Conservation (phyloP, 2,797 vertebrate genomes). For the Australoheros facetus region DNA sequence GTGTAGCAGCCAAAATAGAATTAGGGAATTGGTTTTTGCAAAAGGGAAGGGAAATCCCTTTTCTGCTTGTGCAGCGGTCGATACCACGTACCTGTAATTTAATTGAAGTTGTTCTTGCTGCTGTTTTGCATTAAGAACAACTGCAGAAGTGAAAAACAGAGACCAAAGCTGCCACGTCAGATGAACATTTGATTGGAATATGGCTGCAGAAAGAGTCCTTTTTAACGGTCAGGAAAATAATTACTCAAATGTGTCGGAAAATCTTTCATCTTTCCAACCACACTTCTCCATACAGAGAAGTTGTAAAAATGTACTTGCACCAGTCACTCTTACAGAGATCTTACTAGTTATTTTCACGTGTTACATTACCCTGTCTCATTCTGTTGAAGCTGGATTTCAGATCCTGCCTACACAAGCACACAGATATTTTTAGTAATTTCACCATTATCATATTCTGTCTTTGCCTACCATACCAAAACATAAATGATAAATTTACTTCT, state of each 20-base stretch:
- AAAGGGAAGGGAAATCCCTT: constrained; percentile 30
- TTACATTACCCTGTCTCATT: constrained; percentile 38
- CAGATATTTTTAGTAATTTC: constrained; percentile 2
- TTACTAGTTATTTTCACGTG: constrained; percentile 47
- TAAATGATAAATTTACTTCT: neutral
- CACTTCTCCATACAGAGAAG: neutral
- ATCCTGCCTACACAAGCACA: neutral
- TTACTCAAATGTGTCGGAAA: constrained; percentile 19
- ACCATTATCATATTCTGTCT: neutral
- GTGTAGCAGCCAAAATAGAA: constrained; percentile 36
- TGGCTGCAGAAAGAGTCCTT: constrained; percentile 13
- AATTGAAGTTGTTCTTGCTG: constrained; percentile 53
- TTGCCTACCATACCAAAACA: neutral
- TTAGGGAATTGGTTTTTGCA: constrained; percentile 45
- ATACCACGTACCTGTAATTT: constrained; percentile 54
- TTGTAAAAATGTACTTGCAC: neutral
- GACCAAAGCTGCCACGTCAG: constrained; percentile 39
- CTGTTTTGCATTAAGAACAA: constrained; percentile 57
- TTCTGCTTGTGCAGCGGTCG: constrained; percentile 24
- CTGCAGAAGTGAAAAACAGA: constrained; percentile 21
- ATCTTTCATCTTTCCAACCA: neutral
- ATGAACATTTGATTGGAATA: constrained; percentile 44
- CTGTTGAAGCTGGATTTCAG: constrained; percentile 34
- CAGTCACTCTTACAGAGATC: constrained; percentile 15
- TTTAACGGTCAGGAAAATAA: constrained; percentile 26